A percentile compares a stretch with the other conserved stretches of the same genome.
phyloP scores from a whole-genome alignment of 2,888 invertebrate species.

The Hetaerina titia region DNA sequence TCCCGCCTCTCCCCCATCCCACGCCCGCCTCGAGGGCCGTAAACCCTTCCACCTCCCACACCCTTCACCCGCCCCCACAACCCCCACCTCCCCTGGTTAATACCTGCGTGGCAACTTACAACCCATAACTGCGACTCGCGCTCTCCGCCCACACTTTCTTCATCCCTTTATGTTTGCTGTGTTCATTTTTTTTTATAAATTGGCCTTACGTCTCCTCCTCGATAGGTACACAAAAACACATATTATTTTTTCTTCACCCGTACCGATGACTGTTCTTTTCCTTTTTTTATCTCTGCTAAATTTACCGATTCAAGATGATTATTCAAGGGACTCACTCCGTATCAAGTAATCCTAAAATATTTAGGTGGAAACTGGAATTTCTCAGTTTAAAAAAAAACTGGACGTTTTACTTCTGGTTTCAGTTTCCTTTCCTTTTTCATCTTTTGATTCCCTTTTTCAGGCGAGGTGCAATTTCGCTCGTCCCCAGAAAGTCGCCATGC shows the following conservation, averaged over 20 bases:
- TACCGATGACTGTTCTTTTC: too few species aligned
- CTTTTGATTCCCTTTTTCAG: too few species aligned
- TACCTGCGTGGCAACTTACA: constrained; percentile 57
- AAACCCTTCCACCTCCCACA: neutral
- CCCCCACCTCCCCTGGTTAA: neutral
- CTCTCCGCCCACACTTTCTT: neutral
- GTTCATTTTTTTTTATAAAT: neutral
- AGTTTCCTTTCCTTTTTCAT: too few species aligned
- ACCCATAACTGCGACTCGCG: neutral
- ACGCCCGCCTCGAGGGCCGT: neutral
- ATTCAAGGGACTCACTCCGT: too few species aligned
- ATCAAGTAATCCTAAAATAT: too few species aligned
- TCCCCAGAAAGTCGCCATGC: too few species aligned
- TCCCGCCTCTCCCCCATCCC: neutral
- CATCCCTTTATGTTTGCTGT: neutral
- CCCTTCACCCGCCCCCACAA: neutral
- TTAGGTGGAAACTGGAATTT: too few species aligned
- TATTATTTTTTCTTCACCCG: neutral
- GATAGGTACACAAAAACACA: neutral
- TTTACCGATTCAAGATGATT: too few species aligned
- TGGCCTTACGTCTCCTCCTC: neutral
- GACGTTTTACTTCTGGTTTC: too few species aligned
- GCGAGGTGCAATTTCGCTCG: too few species aligned
- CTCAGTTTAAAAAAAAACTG: too few species aligned
- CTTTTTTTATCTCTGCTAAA: too few species aligned